Base-by-base conservation (phyloP, 1,140 invertebrate genomes). In the Chrysomallon squamiferum region DNA sequence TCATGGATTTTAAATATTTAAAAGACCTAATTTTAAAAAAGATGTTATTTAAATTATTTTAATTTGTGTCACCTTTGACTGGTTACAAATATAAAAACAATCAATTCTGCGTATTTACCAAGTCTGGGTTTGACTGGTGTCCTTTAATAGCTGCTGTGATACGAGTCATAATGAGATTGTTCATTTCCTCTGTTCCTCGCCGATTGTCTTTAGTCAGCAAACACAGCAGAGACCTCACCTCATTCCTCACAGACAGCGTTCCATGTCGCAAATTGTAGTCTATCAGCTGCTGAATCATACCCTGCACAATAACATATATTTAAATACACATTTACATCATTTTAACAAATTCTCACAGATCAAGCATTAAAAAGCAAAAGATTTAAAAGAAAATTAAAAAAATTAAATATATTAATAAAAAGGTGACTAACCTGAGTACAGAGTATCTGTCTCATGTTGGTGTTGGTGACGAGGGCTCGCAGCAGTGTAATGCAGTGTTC, bases 401-500 rank as follows among this genome's bases (percentile, higher is more conserved):
- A n/a, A n/a, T n/a, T n/a, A n/a, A n/a, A n/a, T n/a, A n/a, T n/a
- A n/a, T n/a, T n/a, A n/a, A n/a, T n/a, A n/a, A n/a, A n/a, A n/a
- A n/a, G n/a, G n/a, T n/a, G n/a, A 54, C 68, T 65, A 69, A 85
- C 82, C 82, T 84, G 80, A 50, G 90, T 90, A 79, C 94, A 96
- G 0, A 97, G 86, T 0, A 92, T 89, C 50, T 92, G 88, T 58
- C 94, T 89, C 29, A 94, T 92, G 6, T 89, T 89, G 4, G 89
- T 88, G 78, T 93, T 94, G 22, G 92, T 93, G 7, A 95, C 94
- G 59, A 99, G 87, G n/a, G 95, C 95, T 49, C 95, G 89, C 35
- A 99, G 86, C 22, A 98, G 80, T 4, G 95, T 97, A 3, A 98
- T 88, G 86, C 95, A 97, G 84, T 97, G 94, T 84, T 97, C 95